These are phyloP conservation scores for Periophthalmus magnuspinnatus DNA, from an alignment of 2,797 vertebrate genomes.

Conservation along the genomic window DNA sequence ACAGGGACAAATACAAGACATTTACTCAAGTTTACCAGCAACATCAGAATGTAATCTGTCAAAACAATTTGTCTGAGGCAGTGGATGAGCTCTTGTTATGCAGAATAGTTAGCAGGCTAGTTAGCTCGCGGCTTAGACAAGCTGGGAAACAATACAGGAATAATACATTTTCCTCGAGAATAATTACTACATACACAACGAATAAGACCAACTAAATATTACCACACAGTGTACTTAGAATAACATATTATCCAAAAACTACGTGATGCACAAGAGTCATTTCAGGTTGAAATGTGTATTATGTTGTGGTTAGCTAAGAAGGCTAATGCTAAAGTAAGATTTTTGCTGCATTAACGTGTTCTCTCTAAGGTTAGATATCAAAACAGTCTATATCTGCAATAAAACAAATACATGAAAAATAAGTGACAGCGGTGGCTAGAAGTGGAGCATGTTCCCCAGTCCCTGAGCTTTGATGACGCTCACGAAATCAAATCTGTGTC, in stretches of 20 bases:
- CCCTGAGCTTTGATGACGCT: slow-evolving; percentile 68
- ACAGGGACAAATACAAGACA: slow-evolving; percentile 1
- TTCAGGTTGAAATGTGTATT: slow-evolving; percentile 20
- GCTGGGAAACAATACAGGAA: slow-evolving; percentile 64
- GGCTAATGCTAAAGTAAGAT: slow-evolving; percentile 41
- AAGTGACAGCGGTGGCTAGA: slow-evolving; percentile 7
- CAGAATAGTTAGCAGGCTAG: slow-evolving; percentile 69
- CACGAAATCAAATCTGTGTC: slow-evolving; percentile 71
- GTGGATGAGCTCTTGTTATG: slow-evolving; percentile 74
- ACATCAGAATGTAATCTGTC: slow-evolving; percentile 28
- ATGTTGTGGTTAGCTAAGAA: slow-evolving; percentile 33
- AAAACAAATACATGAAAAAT: background rate
- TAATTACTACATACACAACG: slow-evolving; percentile 14
- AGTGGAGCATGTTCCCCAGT: slow-evolving; percentile 44
- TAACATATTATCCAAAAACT: background rate
- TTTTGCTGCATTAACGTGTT: slow-evolving; percentile 10
- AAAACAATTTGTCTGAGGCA: slow-evolving; percentile 62
- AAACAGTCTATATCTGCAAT: background rate
- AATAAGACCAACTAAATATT: background rate
- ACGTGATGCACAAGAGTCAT: background rate
- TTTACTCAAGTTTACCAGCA: slow-evolving; percentile 5
- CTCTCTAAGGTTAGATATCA: background rate
- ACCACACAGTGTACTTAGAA: background rate
- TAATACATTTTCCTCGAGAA: slow-evolving; percentile 44
- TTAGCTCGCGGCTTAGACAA: slow-evolving; percentile 55